phyloP scores from a whole-genome alignment of 2,797 vertebrate genomes.

The Florisuga fusca region DNA sequence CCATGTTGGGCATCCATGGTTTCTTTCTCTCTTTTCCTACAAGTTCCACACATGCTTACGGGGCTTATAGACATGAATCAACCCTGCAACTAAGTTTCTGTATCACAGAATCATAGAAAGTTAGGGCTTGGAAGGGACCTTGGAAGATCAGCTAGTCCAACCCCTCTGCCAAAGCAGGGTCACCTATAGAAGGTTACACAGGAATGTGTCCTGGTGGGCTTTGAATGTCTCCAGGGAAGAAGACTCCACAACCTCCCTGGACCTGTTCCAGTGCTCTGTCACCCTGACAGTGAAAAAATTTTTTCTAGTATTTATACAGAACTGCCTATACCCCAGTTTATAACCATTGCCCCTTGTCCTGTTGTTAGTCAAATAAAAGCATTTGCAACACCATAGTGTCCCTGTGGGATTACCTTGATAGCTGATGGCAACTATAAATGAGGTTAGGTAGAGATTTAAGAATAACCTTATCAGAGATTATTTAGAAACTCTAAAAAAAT shows the following conservation, averaged over 20 bases:
- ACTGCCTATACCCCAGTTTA: too few species aligned
- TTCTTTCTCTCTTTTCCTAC: not conserved
- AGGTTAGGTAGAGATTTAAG: not conserved
- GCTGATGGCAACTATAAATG: not conserved
- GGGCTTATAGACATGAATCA: not conserved
- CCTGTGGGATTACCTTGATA: not conserved
- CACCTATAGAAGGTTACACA: too few species aligned
- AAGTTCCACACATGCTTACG: not conserved
- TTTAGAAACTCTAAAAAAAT: not conserved
- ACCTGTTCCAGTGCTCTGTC: too few species aligned
- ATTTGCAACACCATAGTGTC: not conserved
- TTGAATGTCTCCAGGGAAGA: too few species aligned
- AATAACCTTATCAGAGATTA: not conserved
- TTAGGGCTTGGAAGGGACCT: too few species aligned
- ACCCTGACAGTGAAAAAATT: too few species aligned
- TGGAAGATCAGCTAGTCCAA: too few species aligned
- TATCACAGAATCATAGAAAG: not conserved
- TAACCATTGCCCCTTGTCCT: too few species aligned
- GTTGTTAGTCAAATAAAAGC: not conserved
- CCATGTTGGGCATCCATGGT: rapidly evolving
- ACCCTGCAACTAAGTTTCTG: not conserved
- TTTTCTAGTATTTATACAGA: too few species aligned
- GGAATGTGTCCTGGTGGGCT: too few species aligned
- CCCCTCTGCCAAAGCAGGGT: too few species aligned
- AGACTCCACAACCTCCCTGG: too few species aligned